phyloP scores from a whole-genome alignment of 2,888 invertebrate species.

The Cheilosia scutellata region DNA sequence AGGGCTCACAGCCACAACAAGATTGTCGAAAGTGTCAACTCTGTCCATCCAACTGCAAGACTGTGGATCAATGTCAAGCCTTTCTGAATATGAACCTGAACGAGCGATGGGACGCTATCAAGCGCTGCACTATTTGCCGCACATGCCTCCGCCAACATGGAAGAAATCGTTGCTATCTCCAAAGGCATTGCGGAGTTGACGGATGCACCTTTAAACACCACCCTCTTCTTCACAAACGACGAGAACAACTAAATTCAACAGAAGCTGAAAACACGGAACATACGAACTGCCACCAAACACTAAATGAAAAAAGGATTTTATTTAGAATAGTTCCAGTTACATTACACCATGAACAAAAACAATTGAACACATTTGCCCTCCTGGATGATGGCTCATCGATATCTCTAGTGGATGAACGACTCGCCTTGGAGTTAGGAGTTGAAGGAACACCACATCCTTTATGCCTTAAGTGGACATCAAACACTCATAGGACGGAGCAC shows the following conservation, averaged over 20 bases:
- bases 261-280: not conserved
- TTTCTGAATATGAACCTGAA: conserved; percentile 21
- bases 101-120: conserved; percentile 50
- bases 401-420: conserved; percentile 9
- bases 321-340: conserved; percentile 24
- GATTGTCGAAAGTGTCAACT: not conserved
- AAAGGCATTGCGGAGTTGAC: conserved; percentile 35
- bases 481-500: conserved; percentile 19
- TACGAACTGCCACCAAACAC: not conserved
- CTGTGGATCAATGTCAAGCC: conserved; percentile 5
- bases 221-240: conserved; percentile 47
- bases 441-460: conserved; percentile 9
- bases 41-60: conserved; percentile 3
- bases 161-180: conserved; percentile 34
- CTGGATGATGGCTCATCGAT: conserved; percentile 38
- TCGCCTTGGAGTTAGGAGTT: not conserved
- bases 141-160: conserved; percentile 55
- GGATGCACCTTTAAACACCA: conserved; percentile 56
- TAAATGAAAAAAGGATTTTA: not conserved
- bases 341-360: not conserved
- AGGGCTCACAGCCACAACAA: conserved; percentile 1
- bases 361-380: conserved; percentile 16
- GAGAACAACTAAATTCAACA: not conserved
- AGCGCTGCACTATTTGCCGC: conserved; percentile 35
- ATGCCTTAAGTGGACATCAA: conserved; percentile 35